Evolutionary conservation across 1,140 invertebrate genomes (phyloP), one percentile per base, ranked within the genome.

Genomic region (Lepidostoma basale): DNA sequence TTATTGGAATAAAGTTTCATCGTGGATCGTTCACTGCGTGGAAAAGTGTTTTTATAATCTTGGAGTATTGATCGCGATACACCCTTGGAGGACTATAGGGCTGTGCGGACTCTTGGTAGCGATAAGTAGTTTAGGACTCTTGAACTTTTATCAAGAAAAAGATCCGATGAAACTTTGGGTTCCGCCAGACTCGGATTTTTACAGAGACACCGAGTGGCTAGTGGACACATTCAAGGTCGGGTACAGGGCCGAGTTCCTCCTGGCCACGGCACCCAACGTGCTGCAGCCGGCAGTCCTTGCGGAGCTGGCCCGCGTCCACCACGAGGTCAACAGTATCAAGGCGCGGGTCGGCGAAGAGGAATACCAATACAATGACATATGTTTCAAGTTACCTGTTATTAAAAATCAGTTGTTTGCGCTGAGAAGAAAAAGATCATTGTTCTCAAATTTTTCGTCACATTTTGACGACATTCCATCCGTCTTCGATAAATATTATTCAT

Each of bases 91-190:
- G 25, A 85, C 83, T 60, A 86, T 89, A 8, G 16, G 76, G 42
- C 28, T 83, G 66, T 85, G 85, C 74, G 80, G 86, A 74, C 62
- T 76, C 2, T 76, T 87, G 60, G 82, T 87, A 3, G 62, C 80
- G 0, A 16, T 85, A 3, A 85, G 84, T 72, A 77, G 78, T 63
- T 73, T 85, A 63, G 88, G 88, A 30, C 77, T 88, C 20, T 74
- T 88, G 9, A 78, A 77, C 67, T 89, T 89, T 78, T 81, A 83
- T 67, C 82, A 86, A 74, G 85, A 87, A 78, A 86, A 84, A 28
- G 18, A 65, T 28, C 90, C 90, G 1, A 78, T 91, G 65, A 89
- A 89, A 75, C 77, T 93, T 62, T 93, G 90, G 90, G 87, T 92
- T 5, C 86, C 86, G 14, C 79, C 80, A 52, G 79, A 90, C 62